Percentiles rank a stretch among this genome's conserved stretches.
These are phyloP conservation scores for Neopipo cinnamomea DNA, from an alignment of 2,113 vertebrate species.

Conservation along the genomic window DNA sequence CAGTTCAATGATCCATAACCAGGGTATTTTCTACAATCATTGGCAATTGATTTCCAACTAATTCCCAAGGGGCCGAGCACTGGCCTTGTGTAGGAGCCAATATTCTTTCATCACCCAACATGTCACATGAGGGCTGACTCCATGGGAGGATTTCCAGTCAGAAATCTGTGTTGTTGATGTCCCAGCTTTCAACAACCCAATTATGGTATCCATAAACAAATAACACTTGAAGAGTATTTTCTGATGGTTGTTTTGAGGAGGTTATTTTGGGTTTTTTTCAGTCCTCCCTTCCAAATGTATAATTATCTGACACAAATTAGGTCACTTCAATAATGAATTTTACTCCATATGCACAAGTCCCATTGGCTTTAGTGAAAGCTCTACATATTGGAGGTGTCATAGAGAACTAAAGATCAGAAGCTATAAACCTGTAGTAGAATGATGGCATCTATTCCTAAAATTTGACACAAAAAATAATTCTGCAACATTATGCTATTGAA, in stretches of 20 bases:
- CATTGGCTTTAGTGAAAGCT: not conserved
- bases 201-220: not conserved
- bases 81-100: not conserved
- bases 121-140: not conserved
- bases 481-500: not conserved
- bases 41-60: constrained; percentile 7
- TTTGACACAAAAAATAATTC: not conserved
- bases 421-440: not conserved
- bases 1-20: constrained; percentile 21
- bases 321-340: not conserved
- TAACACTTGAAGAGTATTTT: not conserved
- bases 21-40: not conserved
- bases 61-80: not conserved
- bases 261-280: not conserved
- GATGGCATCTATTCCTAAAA: not conserved
- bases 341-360: not conserved
- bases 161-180: not conserved
- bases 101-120: not conserved
- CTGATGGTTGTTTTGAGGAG: not conserved
- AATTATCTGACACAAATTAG: not conserved
- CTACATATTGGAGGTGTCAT: not conserved
- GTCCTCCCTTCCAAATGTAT: not conserved
- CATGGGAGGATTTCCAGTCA: not conserved
- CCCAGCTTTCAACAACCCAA: not conserved
- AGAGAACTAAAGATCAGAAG: not conserved